Percentiles rank a stretch among this genome's conserved stretches.
These are phyloP conservation scores for Terrapene triunguis DNA, from an alignment of 2,113 vertebrate species.

Conservation along the genomic window DNA sequence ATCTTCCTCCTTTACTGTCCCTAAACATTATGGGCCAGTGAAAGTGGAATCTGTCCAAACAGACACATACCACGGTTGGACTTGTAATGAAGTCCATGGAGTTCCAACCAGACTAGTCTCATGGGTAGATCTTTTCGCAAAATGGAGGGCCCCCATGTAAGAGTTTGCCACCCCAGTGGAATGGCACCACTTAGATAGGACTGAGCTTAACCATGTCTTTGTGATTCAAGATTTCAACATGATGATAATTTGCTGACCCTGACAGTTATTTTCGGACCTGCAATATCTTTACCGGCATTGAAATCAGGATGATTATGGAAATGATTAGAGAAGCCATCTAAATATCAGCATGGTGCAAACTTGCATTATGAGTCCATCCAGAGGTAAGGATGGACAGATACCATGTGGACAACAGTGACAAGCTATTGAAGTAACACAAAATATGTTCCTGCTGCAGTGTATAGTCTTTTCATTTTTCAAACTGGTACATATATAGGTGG, in stretches of 20 bases:
- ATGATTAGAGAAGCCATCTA: not conserved
- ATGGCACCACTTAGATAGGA: not conserved
- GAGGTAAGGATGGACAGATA: not conserved
- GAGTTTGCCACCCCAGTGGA: not conserved
- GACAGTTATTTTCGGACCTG: not conserved
- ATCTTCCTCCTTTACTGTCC: not conserved
- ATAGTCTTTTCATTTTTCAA: not conserved
- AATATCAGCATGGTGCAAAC: not conserved
- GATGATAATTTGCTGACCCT: not conserved
- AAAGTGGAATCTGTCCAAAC: not conserved
- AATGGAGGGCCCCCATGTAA: too few relatives aligned
- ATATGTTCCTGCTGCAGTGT: not conserved
- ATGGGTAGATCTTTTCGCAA: not conserved
- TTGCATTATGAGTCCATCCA: not conserved
- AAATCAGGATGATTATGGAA: not conserved
- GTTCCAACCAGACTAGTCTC: not conserved
- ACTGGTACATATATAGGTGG: not conserved
- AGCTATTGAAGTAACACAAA: not conserved
- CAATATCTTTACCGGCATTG: not conserved
- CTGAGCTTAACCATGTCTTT: not conserved
- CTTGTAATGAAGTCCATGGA: not conserved
- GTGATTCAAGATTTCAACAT: not conserved
- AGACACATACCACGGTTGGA: accelerated
- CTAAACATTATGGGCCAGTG: not conserved
- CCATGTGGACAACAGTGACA: not conserved